phyloP scores from a whole-genome alignment of 2,888 invertebrate genomes.

The Ennomos fuscantarius region DNA sequence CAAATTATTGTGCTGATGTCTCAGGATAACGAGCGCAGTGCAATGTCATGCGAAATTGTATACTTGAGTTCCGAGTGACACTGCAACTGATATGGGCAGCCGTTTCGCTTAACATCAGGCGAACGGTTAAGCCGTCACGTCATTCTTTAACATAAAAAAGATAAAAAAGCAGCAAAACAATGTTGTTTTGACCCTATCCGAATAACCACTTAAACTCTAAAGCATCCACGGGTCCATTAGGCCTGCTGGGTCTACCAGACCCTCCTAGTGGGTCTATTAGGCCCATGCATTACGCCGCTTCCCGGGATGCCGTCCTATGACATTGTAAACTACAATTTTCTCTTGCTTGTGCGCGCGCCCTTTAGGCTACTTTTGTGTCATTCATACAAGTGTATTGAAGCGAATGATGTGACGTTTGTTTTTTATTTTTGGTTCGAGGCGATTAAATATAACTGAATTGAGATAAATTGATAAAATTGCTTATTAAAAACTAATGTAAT shows the following conservation, averaged over 20 bases:
- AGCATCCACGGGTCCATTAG: slow-evolving; percentile 31
- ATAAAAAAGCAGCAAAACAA: too few relatives aligned
- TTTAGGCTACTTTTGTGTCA: slow-evolving; percentile 41
- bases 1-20: too few relatives aligned
- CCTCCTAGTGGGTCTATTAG: slow-evolving; percentile 38
- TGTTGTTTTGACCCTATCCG: too few relatives aligned
- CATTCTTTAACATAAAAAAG: too few relatives aligned
- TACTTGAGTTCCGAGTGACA: too few relatives aligned
- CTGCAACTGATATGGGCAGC: too few relatives aligned
- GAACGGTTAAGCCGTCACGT: too few relatives aligned
- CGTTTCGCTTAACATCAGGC: too few relatives aligned
- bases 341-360: slow-evolving; percentile 40
- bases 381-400: slow-evolving; percentile 32
- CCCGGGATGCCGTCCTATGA: slow-evolving; percentile 36
- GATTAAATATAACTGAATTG: slow-evolving; percentile 6
- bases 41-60: too few relatives aligned
- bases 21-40: too few relatives aligned
- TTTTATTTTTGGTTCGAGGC: slow-evolving; percentile 19
- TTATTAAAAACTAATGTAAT: too few relatives aligned
- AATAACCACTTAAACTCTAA: slow-evolving; percentile 31
- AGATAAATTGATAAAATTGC: background rate
- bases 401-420: slow-evolving; percentile 20
- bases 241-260: slow-evolving; percentile 37
- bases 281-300: slow-evolving; percentile 28
- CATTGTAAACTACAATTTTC: slow-evolving; percentile 45